These are phyloP conservation scores for Cheilosia soror DNA, from an alignment of 2,888 invertebrate species.

Conservation along the genomic window DNA sequence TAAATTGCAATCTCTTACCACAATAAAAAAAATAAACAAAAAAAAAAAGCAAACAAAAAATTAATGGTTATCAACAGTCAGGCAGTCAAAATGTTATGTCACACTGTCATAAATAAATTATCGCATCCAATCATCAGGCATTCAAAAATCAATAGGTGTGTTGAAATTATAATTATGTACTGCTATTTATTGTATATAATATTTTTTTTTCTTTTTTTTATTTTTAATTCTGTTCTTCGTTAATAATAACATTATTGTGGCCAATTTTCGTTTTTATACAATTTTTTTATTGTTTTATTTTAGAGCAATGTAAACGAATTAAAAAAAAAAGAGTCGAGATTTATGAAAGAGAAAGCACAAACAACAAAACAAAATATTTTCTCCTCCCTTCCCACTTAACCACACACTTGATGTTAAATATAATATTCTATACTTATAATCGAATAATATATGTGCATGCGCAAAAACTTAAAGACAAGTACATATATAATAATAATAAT, in stretches of 20 bases:
- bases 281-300: constrained; percentile 21
- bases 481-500: constrained; percentile 20
- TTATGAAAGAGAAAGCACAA: constrained; percentile 58
- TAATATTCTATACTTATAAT: constrained; percentile 23
- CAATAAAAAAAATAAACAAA: background rate
- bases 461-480: constrained; percentile 13
- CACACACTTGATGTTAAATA: constrained; percentile 53
- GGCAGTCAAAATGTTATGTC: constrained; percentile 48
- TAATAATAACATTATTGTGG: constrained; percentile 39
- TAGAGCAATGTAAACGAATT: constrained; percentile 15
- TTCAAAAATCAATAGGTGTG: constrained; percentile 71
- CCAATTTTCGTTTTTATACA: constrained; percentile 21
- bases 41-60: too few relatives aligned
- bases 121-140: constrained; percentile 51
- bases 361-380: constrained; percentile 58
- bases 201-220: constrained; percentile 30
- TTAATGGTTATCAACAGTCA: constrained; percentile 65
- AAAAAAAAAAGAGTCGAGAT: background rate
- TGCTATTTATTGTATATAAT: constrained; percentile 48
- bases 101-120: constrained; percentile 34
- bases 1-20: constrained; percentile 61
- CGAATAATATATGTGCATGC: constrained; percentile 52
- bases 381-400: constrained; percentile 16
- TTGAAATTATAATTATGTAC: constrained; percentile 41
- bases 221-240: constrained; percentile 31